These are phyloP conservation scores for Aphrocallistes beatrix DNA, from an alignment of 37 sponge, comb jelly and placozoan genomes.

Conservation along the genomic window DNA sequence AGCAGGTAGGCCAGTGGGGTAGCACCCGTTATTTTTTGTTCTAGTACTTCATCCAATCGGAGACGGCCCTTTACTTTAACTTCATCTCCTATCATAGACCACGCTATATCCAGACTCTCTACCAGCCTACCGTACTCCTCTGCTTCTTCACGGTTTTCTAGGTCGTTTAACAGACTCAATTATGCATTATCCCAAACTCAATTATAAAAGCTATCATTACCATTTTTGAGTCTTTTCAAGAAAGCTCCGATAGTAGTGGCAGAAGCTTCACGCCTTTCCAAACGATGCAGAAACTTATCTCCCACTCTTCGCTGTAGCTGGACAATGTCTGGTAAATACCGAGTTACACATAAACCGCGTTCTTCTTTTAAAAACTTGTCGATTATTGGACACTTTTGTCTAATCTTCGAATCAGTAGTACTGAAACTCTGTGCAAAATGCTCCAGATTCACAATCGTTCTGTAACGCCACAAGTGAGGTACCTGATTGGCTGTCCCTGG, in stretches of 20 bases:
- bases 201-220: no score
- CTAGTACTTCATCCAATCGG: neutral
- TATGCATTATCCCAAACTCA: no score
- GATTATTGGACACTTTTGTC: neutral
- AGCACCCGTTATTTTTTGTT: conserved; percentile 6
- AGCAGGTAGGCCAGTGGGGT: conserved; percentile 10
- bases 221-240: neutral
- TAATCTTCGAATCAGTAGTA: neutral
- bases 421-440: conserved; percentile 9
- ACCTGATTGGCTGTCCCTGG: neutral
- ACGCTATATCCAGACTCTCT: neutral
- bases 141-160: neutral
- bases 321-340: conserved; percentile 6
- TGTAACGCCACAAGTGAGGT: conserved; percentile 3
- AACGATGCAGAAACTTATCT: neutral
- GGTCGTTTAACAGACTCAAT: no score
- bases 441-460: conserved; percentile 1
- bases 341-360: neutral
- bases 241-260: neutral
- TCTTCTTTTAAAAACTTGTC: neutral
- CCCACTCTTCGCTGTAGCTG: neutral
- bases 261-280: neutral
- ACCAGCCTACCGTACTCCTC: neutral
- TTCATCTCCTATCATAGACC: neutral
- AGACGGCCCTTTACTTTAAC: neutral